A percentile compares a stretch with the other conserved stretches of the same genome.
Evolutionary conservation across 2,888 invertebrate species (phyloP).

Genomic region (Idaea straminata): DNA sequence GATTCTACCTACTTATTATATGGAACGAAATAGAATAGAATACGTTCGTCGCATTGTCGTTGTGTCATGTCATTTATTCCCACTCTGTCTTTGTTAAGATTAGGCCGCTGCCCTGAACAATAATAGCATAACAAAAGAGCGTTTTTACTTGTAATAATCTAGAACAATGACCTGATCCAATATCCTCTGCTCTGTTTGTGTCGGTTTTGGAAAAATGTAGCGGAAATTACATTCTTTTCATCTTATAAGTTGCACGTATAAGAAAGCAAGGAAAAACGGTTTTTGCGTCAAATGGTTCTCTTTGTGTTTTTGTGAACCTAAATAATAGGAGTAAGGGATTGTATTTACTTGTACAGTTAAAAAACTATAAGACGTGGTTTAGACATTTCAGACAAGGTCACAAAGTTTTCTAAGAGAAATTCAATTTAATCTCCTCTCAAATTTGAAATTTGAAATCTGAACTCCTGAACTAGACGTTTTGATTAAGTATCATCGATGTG

Average conservation of each 20-base stretch:
- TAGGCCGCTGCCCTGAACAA: neutral
- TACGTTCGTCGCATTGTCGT: neutral
- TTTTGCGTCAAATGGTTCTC: neutral
- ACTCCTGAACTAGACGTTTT: neutral
- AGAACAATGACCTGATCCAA: too few species aligned
- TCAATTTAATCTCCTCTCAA: neutral
- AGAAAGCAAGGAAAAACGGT: neutral
- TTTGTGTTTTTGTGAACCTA: neutral
- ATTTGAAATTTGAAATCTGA: neutral
- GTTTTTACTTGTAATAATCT: too few species aligned
- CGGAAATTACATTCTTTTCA: too few species aligned
- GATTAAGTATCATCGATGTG: neutral
- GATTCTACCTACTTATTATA: neutral
- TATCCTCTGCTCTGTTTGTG: too few species aligned
- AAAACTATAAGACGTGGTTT: neutral
- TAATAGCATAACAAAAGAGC: neutral
- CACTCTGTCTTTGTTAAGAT: neutral
- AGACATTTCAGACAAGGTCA: neutral
- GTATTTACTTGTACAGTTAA: neutral
- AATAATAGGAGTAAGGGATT: too few species aligned
- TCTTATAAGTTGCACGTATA: too few species aligned
- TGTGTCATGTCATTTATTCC: neutral
- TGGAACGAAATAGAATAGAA: neutral
- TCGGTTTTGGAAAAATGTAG: too few species aligned
- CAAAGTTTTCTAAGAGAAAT: neutral